Conservation (phyloP, 2,797 vertebrate genomes). For the Pseudomugil gertrudae region DNA sequence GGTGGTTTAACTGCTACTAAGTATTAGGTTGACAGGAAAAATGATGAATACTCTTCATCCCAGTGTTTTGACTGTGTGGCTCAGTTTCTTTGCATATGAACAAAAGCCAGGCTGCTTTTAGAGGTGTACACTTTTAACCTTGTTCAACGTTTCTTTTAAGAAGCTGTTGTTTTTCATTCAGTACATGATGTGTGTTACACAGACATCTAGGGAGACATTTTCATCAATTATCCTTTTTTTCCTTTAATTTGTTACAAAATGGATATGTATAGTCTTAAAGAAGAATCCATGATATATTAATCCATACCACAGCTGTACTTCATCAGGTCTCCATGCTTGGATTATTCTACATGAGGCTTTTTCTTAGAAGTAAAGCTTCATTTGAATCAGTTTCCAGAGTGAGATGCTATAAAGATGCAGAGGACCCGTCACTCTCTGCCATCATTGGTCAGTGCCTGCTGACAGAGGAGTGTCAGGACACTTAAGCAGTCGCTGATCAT, state of each 20-base stretch:
- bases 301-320: background rate
- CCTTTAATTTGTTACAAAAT: background rate
- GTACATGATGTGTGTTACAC: conserved; percentile 48
- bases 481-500: conserved; percentile 28
- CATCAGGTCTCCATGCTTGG: background rate
- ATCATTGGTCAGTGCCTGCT: conserved; percentile 27
- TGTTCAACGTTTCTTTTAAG: conserved; percentile 26
- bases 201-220: conserved; percentile 29
- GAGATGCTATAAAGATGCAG: conserved; percentile 60
- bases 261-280: background rate
- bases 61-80: conserved; percentile 13
- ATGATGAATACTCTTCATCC: conserved; percentile 54
- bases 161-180: conserved; percentile 23
- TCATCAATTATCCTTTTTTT: background rate
- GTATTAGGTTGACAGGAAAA: conserved; percentile 74
- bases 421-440: conserved; percentile 40
- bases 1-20: conserved; percentile 58
- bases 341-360: conserved; percentile 21
- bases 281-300: background rate
- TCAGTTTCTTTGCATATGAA: conserved; percentile 16
- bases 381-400: conserved; percentile 53
- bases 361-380: conserved; percentile 51
- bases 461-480: conserved; percentile 43
- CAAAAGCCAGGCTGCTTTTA: conserved; percentile 9
- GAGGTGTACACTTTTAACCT: background rate